Conservation (phyloP, 2,113 vertebrate genomes). For the Pelobates fuscus region DNA sequence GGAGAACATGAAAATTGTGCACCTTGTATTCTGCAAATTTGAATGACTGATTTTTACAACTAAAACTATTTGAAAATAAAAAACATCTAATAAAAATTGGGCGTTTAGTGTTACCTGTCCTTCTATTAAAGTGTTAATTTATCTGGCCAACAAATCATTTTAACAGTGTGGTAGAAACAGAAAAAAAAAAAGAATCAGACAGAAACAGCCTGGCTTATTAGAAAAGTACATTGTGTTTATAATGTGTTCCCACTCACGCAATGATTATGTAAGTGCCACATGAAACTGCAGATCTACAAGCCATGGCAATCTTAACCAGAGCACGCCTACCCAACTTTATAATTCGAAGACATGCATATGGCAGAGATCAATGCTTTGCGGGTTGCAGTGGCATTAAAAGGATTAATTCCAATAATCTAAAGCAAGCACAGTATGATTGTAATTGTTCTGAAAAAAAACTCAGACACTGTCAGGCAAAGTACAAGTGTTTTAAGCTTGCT, state of each 20-base stretch:
- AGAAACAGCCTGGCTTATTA: slow-evolving; percentile 8
- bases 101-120: no score
- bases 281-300: slow-evolving; percentile 29
- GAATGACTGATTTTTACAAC: no score
- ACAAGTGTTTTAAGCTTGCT: neutral
- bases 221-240: slow-evolving; percentile 32
- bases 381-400: neutral
- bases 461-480: neutral
- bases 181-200: neutral
- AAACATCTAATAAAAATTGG: no score
- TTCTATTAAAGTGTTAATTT: no score
- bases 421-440: neutral
- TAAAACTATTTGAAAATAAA: no score
- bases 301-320: slow-evolving; percentile 22
- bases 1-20: no score
- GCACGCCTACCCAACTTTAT: slow-evolving; percentile 20
- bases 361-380: slow-evolving; percentile 10
- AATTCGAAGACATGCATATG: slow-evolving; percentile 16
- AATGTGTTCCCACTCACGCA: slow-evolving; percentile 36
- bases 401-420: slow-evolving; percentile 8
- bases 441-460: neutral
- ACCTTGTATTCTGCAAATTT: no score
- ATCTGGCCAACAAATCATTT: neutral
- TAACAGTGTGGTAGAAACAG: neutral
- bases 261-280: slow-evolving; percentile 44